Base-by-base conservation (phyloP, 2,888 invertebrate species). In the Melanargia galathea region DNA sequence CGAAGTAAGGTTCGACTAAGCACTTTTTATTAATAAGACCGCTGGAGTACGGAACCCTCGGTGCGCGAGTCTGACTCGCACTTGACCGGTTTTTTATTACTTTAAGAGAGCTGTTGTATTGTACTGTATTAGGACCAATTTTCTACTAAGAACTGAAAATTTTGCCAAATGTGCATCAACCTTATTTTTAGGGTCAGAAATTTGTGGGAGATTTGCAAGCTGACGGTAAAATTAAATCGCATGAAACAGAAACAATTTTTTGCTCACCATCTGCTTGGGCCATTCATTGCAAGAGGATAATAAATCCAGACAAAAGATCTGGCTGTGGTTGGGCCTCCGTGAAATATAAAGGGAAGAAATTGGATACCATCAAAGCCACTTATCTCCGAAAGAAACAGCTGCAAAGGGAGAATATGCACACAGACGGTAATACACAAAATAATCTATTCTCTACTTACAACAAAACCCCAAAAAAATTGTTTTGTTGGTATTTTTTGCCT, bases 251-350 rank as follows among this genome's bases (percentile, higher is more conserved):
- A 80, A 95, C 96, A 67, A 93, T 96, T 75, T 98, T 97, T 82
- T 94, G 96, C 67, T 97, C 97, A 1, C 97, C 97, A 2, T 97
- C 97, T 74, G 97, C 97, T 1, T 98, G 97, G 97, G 97, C 97
- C 0, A 96, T 97, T 81, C 96, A 97, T 78, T 97, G 97, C 78
- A 97, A 97, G 81, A 93, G 96, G 70, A 96, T 97, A 63, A 96
- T 97, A 57, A 97, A 97, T 84, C 97, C 97, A 0, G 96, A 96
- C 68, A 97, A 97, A 83, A 96, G 97, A 76, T 97, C 97, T 43
- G 97, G 97, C 1, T 97, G 97, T 88, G 97, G 97, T 1, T 97
- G 98, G 97, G 97, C 97, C 2, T 97, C 97, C 2, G 97, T 97
- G 38, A 95, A 96, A 77, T 97, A 97, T 77, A 95, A 94, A 79